Evolutionary conservation across 1,140 invertebrate species (phyloP).

Genomic region (Gryon sp.): DNA sequence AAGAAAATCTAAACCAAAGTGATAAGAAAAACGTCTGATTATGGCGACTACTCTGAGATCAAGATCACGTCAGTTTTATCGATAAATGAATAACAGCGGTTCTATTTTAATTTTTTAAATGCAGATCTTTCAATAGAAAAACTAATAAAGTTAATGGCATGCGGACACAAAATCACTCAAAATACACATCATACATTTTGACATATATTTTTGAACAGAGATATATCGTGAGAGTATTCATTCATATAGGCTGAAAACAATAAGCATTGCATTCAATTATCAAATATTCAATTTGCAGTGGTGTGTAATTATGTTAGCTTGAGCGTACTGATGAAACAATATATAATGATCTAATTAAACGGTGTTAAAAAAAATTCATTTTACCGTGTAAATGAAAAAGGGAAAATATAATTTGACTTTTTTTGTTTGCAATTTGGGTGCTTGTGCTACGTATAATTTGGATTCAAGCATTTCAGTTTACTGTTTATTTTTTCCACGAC

Average conservation of each 20-base stretch:
- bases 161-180: constrained; percentile 17
- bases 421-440: too few species aligned
- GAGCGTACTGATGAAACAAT: not conserved
- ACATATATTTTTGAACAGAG: constrained; percentile 17
- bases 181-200: constrained; percentile 12
- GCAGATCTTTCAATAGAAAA: not conserved
- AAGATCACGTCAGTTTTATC: too few species aligned
- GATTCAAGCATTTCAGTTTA: too few species aligned
- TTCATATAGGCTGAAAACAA: constrained; percentile 16
- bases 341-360: constrained; percentile 21
- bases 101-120: constrained; percentile 15
- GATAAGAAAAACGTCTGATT: too few species aligned
- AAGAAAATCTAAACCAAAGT: too few species aligned
- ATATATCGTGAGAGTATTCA: constrained; percentile 14
- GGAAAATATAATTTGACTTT: too few species aligned
- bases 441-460: too few species aligned
- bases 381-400: too few species aligned
- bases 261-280: constrained; percentile 12
- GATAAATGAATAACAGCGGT: not conserved
- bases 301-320: constrained; percentile 6
- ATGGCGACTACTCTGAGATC: too few species aligned
- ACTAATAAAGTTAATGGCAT: constrained; percentile 40
- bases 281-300: not conserved
- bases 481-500: too few species aligned
- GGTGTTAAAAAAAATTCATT: too few species aligned